Base-by-base conservation (phyloP, 2,113 vertebrate species). In the Onychostoma macrolepis region DNA sequence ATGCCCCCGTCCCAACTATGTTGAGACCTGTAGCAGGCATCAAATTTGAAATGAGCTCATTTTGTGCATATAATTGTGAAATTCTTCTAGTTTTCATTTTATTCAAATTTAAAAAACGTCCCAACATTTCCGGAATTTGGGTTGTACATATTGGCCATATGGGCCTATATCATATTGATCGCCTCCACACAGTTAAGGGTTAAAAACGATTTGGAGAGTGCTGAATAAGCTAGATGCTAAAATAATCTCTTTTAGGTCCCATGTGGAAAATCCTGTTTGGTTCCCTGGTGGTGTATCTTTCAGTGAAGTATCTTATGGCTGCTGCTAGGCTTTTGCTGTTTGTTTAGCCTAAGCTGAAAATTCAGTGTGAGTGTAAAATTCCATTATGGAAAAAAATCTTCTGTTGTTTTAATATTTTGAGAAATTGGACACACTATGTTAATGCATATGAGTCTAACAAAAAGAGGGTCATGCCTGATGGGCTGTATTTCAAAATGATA, bases 221-320 rank as follows among this genome's bases (percentile, higher is more conserved):
- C 75, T 86, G 85, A 86, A 86, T 72, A 86, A 58, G 48, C 21
- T 41, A 72, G 61, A 71, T 71, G 48, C 21, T 76, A 28, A 63
- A 71, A 72, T 69, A 86, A 86, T 71, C 77, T 86, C 26, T 50
- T 86, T 53, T 80, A 53, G 28, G 63, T 80, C 38, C 65, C 45
- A 28, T 86, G 61, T 86, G 77, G 85, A 86, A 85, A 85, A 85
- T 85, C 84, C 75, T 53, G 84, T 85, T 79, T 67, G 26, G 41
- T 45, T 81, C 15, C 36, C 75, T 15, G 24, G 41, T 63, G 56
- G 75, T 50, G 61, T 67, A 67, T 67, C 75, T 85, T 26, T 67
- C 38, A 85, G 58, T 69, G 58, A 85, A 79, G 61, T 81, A 41
- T 50, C 43, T 19, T 79, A 85, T 38, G 28, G 75, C 75, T n/a